Evolutionary conservation across 2,888 invertebrate species (phyloP).

Genomic region (Phalera bucephala): DNA sequence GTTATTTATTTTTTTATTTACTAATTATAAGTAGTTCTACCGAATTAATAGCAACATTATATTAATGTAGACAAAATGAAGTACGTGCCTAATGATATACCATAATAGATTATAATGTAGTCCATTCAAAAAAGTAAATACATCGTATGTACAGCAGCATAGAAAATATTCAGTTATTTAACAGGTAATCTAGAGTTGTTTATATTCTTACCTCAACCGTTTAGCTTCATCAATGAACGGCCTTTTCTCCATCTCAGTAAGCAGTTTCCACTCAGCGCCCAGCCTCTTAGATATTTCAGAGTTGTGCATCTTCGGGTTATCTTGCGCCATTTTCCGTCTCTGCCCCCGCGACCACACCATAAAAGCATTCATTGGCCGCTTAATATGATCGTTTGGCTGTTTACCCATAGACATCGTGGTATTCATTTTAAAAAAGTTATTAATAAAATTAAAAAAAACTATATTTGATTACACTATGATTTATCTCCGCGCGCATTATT

Average conservation of each 20-base stretch:
- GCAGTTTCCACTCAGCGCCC: constrained; percentile 94
- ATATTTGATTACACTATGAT: constrained; percentile 14
- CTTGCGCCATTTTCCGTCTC: constrained; percentile 95
- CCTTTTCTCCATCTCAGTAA: constrained; percentile 92
- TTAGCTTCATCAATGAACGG: constrained; percentile 97
- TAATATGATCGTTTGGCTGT: constrained; percentile 89
- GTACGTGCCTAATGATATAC: too few relatives aligned
- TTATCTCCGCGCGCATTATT: constrained; percentile 23
- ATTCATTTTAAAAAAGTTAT: not conserved
- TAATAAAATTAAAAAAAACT: not conserved
- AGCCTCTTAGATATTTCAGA: constrained; percentile 94
- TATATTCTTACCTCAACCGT: constrained; percentile 90
- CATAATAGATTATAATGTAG: too few relatives aligned
- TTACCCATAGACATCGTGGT: constrained; percentile 76
- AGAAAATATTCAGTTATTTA: too few relatives aligned
- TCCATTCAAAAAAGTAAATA: too few relatives aligned
- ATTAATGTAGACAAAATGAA: too few relatives aligned
- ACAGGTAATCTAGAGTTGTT: too few relatives aligned
- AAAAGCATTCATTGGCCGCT: constrained; percentile 97
- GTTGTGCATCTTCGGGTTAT: constrained; percentile 97
- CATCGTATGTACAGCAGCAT: too few relatives aligned
- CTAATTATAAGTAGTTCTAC: too few relatives aligned
- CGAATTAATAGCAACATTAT: too few relatives aligned
- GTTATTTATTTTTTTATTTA: too few relatives aligned
- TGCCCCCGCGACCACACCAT: constrained; percentile 97